Evolutionary conservation across 2,797 vertebrate species (phyloP), one percentile per base, ranked within the genome.

Genomic region (Leptodactylus fallax): DNA sequence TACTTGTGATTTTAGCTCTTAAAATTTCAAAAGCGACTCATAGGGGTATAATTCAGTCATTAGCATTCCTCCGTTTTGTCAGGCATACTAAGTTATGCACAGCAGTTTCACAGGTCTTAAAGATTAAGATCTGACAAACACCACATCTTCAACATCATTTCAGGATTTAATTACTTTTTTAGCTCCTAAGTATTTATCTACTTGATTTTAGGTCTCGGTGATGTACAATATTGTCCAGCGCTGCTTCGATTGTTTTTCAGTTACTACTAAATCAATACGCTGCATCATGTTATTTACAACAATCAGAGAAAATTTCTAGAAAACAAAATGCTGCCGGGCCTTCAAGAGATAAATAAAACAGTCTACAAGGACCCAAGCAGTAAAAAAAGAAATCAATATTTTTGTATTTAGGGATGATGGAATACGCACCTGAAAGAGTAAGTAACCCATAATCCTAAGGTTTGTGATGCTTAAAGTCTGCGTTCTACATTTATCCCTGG

Each of bases 231-330:
- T 67, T 78, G 81, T 25, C 49, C 60, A 9, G 49, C 25, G 9
- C 60, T 83, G 63, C 25, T 63, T 76, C 27, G 72, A 87, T 83
- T 78, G 55, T 87, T 83, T 87, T 87, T 82, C 58, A 82, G 69
- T 82, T 87, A 78, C 81, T 83, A 83, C 81, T 83, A 83, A 87
- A 87, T 87, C 86, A 87, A 87, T 87, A 83, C 78, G 11, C 69
- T 11, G 23, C 51, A 87, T 87, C 80, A 79, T 67, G 71, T 79
- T 87, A 87, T 83, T 87, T 87, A 87, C 81, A 83, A 83, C 86
- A 87, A 83, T 87, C 71, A 83, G 49, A 83, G 80, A 61, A 63
- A 49, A 47, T 83, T 82, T 87, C 72, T 23, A 36, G 58, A 87
- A 82, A 87, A 83, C 86, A 87, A 87, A 87, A 78, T 83, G 71